A percentile compares a stretch with the other conserved stretches of the same genome.
Evolutionary conservation across 53 echinoderm and acorn worm genomes (phyloP).

Genomic region (Temnopleurus reevesii): DNA sequence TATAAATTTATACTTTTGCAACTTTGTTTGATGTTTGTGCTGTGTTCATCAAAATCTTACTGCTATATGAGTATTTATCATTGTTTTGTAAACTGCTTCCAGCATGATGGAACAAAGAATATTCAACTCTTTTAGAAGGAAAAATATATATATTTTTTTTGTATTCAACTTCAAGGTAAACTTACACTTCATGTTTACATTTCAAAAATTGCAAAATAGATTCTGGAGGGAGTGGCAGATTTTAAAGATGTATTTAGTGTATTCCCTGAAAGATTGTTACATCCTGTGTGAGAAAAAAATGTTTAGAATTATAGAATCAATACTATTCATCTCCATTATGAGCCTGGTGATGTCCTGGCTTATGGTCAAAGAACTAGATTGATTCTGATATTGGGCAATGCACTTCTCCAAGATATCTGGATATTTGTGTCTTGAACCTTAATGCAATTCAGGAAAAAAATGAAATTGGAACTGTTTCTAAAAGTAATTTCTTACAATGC

Average conservation of each 20-base stretch:
- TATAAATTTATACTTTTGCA: not conserved
- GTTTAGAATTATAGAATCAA: too few species aligned
- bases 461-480: too few species aligned
- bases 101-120: not conserved
- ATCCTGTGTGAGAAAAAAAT: not conserved
- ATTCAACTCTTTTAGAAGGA: not conserved
- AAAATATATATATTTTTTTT: not conserved
- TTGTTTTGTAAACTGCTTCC: not conserved
- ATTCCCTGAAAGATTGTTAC: too few species aligned
- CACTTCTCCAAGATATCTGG: too few species aligned
- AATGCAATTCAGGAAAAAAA: too few species aligned
- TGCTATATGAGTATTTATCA: not conserved
- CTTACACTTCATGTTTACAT: not conserved
- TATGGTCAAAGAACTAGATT: too few species aligned
- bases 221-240: not conserved
- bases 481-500: too few species aligned
- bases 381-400: too few species aligned
- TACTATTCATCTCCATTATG: too few species aligned
- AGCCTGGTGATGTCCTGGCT: too few species aligned
- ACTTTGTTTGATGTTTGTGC: not conserved
- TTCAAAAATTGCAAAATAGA: not conserved
- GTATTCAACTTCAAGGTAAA: not conserved
- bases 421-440: too few species aligned
- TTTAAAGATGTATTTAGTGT: not conserved
- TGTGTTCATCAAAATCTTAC: not conserved